phyloP scores from a whole-genome alignment of 1,140 invertebrate species.

The Lepidurus packardi region DNA sequence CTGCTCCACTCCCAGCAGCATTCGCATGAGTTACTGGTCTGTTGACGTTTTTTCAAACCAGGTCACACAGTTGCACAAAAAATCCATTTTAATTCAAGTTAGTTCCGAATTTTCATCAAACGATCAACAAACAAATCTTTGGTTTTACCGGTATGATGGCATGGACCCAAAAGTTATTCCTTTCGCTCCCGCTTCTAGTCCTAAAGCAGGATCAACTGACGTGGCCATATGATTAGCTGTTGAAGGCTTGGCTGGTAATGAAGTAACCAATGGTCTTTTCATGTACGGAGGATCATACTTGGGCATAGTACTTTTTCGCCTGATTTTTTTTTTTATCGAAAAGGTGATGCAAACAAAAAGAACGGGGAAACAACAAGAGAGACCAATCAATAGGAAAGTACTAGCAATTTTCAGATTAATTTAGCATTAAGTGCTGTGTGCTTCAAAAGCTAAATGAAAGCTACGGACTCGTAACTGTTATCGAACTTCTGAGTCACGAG shows the following conservation, averaged over 20 bases:
- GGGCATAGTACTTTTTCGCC: slow-evolving; percentile 78
- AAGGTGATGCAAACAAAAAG: not conserved
- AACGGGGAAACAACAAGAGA: slow-evolving; percentile 25
- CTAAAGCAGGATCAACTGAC: slow-evolving; percentile 25
- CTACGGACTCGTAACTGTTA: too few relatives aligned
- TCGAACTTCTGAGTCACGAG: too few relatives aligned
- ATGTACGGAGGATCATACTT: slow-evolving; percentile 78
- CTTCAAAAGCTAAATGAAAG: not conserved
- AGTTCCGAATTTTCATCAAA: not conserved
- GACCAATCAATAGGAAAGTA: not conserved
- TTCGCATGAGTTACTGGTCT: slow-evolving; percentile 2
- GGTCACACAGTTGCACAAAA: not conserved
- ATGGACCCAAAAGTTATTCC: slow-evolving; percentile 66
- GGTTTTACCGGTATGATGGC: slow-evolving; percentile 68
- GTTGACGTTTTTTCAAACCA: not conserved
- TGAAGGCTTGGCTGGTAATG: slow-evolving; percentile 43
- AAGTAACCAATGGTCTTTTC: slow-evolving; percentile 66
- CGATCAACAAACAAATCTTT: not conserved
- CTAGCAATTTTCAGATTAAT: not conserved
- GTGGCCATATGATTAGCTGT: slow-evolving; percentile 61
- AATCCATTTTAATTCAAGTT: not conserved
- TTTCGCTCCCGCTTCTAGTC: slow-evolving; percentile 37
- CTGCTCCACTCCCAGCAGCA: not conserved
- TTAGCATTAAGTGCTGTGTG: not conserved
- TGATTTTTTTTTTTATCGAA: slow-evolving; percentile 38